These are phyloP conservation scores for Centropus bengalensis DNA, from an alignment of 2,113 vertebrate species.

Conservation along the genomic window DNA sequence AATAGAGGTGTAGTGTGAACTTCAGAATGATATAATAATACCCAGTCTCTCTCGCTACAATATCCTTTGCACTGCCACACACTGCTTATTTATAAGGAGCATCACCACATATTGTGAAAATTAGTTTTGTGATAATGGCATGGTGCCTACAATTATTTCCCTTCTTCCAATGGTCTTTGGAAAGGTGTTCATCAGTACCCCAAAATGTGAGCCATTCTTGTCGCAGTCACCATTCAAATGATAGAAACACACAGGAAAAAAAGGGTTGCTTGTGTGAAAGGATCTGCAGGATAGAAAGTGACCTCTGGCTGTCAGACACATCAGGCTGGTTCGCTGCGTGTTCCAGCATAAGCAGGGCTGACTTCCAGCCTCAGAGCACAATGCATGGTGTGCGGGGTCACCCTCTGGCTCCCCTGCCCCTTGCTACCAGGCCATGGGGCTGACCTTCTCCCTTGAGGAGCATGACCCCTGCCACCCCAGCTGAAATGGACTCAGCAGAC, in stretches of 20 bases:
- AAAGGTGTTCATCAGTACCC: neutral
- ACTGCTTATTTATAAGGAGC: neutral
- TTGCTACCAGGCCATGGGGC: neutral
- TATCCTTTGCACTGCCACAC: neutral
- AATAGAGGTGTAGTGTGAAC: neutral
- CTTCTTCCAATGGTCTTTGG: neutral
- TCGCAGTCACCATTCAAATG: neutral
- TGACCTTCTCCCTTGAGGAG: neutral
- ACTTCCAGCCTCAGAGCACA: conserved; percentile 18
- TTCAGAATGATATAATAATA: neutral
- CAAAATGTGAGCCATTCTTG: neutral
- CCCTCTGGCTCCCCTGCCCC: neutral
- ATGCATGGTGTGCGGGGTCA: neutral
- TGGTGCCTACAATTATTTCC: neutral
- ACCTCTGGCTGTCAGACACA: rapidly evolving
- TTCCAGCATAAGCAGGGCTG: conserved; percentile 3
- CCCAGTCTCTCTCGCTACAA: neutral
- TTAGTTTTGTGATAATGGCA: neutral
- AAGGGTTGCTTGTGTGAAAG: neutral
- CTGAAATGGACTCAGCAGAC: neutral
- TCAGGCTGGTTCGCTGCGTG: neutral
- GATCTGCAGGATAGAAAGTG: neutral
- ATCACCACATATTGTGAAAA: neutral
- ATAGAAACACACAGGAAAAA: neutral
- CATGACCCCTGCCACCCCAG: conserved; percentile 23